These are phyloP conservation scores for Anseranas semipalmata DNA, from an alignment of 2,113 vertebrate genomes.

Conservation along the genomic window DNA sequence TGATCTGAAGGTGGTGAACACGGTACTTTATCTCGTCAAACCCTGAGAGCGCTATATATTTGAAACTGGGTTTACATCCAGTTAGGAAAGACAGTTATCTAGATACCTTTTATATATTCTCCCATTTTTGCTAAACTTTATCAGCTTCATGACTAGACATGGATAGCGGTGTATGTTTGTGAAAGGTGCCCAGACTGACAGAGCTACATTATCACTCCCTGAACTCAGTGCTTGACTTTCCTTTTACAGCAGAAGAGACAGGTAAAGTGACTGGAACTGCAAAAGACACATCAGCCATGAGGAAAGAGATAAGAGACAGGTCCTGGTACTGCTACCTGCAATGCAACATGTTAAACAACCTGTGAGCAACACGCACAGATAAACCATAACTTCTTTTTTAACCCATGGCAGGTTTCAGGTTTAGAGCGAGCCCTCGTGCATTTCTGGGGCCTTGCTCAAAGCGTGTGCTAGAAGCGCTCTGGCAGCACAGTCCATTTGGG, in stretches of 20 bases:
- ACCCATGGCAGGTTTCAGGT: neutral
- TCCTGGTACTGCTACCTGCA: too few relatives aligned
- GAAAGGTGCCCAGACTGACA: neutral
- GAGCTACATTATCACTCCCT: neutral
- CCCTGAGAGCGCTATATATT: neutral
- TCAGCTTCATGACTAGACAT: neutral
- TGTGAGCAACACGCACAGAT: neutral
- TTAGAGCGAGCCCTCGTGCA: neutral
- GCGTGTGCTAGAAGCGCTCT: fast-evolving
- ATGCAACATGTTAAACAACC: neutral
- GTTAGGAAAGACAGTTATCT: neutral
- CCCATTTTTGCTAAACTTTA: neutral
- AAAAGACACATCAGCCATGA: neutral
- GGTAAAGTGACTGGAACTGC: neutral
- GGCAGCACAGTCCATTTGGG: neutral
- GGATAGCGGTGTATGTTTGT: neutral
- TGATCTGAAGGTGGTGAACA: neutral
- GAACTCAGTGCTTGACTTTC: neutral
- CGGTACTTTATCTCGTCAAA: neutral
- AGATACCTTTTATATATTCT: neutral
- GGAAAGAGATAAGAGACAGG: too few relatives aligned
- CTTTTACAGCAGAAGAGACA: neutral
- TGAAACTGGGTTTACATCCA: neutral
- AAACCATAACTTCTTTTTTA: neutral
- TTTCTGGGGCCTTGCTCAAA: neutral